A percentile compares a stretch with the other conserved stretches of the same genome.
phyloP scores from a whole-genome alignment of 2,888 invertebrate genomes.

The Julus scandinavius region DNA sequence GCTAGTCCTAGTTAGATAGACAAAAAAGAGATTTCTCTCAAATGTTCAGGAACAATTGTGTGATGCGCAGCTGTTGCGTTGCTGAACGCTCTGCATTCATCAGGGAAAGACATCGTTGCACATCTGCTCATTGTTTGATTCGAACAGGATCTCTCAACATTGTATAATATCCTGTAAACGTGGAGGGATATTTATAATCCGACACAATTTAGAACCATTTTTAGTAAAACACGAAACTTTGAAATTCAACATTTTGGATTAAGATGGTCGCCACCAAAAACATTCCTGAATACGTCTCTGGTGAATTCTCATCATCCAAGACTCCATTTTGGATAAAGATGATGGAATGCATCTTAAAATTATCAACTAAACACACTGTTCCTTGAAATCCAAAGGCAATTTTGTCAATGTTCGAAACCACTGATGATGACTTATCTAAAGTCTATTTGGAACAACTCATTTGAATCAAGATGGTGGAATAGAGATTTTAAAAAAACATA shows the following conservation, averaged over 20 bases:
- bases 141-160: background rate
- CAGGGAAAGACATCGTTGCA: background rate
- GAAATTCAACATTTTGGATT: background rate
- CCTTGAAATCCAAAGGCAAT: too few relatives aligned
- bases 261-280: background rate
- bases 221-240: background rate
- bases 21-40: background rate
- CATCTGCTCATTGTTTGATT: background rate
- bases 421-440: background rate
- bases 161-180: background rate
- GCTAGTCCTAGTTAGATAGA: background rate
- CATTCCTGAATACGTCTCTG: background rate
- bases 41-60: background rate
- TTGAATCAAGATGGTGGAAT: background rate
- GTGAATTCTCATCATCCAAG: too few relatives aligned
- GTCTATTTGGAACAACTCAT: too few relatives aligned
- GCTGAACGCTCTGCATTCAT: constrained; percentile 10
- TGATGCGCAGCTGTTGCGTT: background rate
- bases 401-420: too few relatives aligned
- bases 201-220: background rate
- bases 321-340: too few relatives aligned
- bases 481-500: too few relatives aligned
- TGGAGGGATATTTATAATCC: background rate
- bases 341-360: too few relatives aligned
- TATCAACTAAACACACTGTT: too few relatives aligned